phyloP scores from a whole-genome alignment of 2,888 invertebrate species.

The Salticus scenicus region DNA sequence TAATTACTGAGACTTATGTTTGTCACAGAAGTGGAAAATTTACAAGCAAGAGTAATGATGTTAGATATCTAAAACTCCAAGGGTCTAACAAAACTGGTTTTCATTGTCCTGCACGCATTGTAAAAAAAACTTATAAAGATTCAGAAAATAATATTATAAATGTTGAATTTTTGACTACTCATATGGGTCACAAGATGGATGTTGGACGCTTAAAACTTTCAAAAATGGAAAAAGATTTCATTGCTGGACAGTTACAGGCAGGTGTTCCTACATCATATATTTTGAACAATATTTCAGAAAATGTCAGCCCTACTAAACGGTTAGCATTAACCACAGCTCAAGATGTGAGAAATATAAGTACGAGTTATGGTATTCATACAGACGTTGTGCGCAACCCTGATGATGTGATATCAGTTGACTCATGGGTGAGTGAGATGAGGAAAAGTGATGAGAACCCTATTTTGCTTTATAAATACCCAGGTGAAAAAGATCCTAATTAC shows the following conservation, averaged over 20 bases:
- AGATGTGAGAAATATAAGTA: not conserved
- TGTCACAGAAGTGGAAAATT: not conserved
- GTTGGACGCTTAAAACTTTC: not conserved
- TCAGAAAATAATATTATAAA: not conserved
- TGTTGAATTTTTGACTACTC: not conserved
- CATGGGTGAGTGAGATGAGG: not conserved
- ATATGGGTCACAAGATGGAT: not conserved
- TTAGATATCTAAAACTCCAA: not conserved
- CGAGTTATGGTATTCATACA: not conserved
- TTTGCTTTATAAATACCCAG: slow-evolving; percentile 10
- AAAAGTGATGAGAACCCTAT: not conserved
- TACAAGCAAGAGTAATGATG: not conserved
- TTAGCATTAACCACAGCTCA: not conserved
- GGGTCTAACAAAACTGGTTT: not conserved
- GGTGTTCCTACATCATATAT: not conserved
- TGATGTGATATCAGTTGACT: not conserved
- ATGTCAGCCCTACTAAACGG: not conserved
- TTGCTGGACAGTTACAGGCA: not conserved
- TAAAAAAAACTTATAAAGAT: not conserved
- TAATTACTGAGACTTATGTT: too few species aligned
- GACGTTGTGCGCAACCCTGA: not conserved
- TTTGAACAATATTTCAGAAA: not conserved
- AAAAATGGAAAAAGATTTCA: slow-evolving; percentile 1
- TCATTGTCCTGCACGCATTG: not conserved
- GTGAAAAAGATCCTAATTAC: not conserved